Conservation (phyloP, 2,797 vertebrate genomes). For the Toxotes lorentzi region DNA sequence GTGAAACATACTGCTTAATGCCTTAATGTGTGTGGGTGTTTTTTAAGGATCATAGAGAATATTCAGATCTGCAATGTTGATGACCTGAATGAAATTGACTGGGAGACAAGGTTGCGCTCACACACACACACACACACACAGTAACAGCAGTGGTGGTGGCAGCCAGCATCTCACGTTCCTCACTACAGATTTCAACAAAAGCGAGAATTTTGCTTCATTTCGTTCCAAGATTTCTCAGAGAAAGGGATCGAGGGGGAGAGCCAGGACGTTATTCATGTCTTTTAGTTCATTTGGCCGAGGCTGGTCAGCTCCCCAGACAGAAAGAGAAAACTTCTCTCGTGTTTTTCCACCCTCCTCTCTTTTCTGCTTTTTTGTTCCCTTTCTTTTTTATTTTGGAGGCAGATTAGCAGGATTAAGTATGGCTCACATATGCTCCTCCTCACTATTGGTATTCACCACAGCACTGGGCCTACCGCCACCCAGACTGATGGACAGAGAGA, state of each 20-base stretch:
- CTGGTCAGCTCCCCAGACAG: conserved; percentile 83
- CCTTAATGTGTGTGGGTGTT: not conserved
- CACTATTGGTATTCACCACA: conserved; percentile 94
- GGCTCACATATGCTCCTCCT: conserved; percentile 97
- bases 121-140: conserved; percentile 34
- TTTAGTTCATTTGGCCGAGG: conserved; percentile 88
- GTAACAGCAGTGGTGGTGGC: conserved; percentile 48
- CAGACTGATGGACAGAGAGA: conserved; percentile 79
- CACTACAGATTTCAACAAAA: conserved; percentile 72
- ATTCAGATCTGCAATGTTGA: not conserved
- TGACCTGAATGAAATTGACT: conserved; percentile 21
- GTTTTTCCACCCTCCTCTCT: conserved; percentile 75
- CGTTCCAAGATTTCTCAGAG: conserved; percentile 76
- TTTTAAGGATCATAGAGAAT: not conserved
- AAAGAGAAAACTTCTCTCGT: conserved; percentile 80
- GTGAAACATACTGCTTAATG: not conserved
- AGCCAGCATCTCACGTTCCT: conserved; percentile 70
- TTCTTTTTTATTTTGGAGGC: conserved; percentile 87
- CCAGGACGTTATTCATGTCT: conserved; percentile 84
- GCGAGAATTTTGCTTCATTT: conserved; percentile 81
- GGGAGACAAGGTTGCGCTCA: conserved; percentile 24
- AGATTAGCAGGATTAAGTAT: conserved; percentile 99
- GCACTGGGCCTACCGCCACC: conserved; percentile 89
- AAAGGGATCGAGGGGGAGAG: conserved; percentile 68
- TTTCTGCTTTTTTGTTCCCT: conserved; percentile 69